A percentile compares a stretch with the other conserved stretches of the same genome.
Evolutionary conservation across 2,113 vertebrate species (phyloP).

Genomic region (Equus quagga): DNA sequence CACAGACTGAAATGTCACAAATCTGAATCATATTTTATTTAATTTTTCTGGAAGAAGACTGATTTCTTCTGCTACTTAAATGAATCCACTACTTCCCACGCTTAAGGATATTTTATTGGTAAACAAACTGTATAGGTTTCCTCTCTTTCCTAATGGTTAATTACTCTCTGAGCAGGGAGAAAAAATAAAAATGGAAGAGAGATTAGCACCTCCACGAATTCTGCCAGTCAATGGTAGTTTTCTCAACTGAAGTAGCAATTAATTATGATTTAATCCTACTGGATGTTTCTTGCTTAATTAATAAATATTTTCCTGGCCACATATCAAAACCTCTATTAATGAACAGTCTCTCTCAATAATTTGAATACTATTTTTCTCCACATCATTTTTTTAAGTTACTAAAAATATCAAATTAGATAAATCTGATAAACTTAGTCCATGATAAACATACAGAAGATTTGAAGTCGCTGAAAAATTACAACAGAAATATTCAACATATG

Average conservation of each 20-base stretch:
- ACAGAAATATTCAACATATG: not conserved
- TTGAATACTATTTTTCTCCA: not conserved
- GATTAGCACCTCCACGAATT: not conserved
- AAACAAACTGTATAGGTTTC: slow-evolving; percentile 50
- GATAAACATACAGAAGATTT: not conserved
- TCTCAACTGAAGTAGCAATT: slow-evolving; percentile 8
- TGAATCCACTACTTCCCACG: not conserved
- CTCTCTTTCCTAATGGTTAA: not conserved
- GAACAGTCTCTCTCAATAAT: slow-evolving; percentile 59
- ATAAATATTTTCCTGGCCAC: slow-evolving; percentile 56
- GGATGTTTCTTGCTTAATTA: slow-evolving; percentile 53
- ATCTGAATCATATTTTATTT: slow-evolving; percentile 47
- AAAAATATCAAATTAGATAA: not conserved
- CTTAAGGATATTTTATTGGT: slow-evolving; percentile 44
- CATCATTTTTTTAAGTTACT: not conserved
- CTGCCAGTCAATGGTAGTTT: not conserved
- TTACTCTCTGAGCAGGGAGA: not conserved
- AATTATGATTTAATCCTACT: slow-evolving; percentile 56
- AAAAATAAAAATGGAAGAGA: slow-evolving; percentile 19
- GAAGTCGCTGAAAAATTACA: not conserved
- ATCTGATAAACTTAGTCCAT: not conserved
- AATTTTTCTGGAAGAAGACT: not conserved
- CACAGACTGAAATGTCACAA: not conserved
- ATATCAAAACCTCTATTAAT: slow-evolving; percentile 56
- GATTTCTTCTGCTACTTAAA: not conserved